Evolutionary conservation across 2,888 invertebrate genomes (phyloP), one percentile per base, ranked within the genome.

Genomic region (Troglohyphantes excavatus): DNA sequence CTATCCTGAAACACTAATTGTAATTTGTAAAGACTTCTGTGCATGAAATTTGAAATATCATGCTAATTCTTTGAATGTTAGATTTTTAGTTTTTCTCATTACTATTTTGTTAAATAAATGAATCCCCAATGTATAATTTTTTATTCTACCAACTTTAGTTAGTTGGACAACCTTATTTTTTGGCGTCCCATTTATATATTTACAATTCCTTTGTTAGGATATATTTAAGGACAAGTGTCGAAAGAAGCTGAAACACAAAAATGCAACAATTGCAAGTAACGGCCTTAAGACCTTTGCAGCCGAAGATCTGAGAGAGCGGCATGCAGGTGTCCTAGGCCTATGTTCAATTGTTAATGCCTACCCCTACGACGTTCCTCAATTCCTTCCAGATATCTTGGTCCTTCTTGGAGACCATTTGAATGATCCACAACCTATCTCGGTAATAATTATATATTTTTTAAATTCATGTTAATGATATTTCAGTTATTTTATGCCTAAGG

Each of bases 401-500:
- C 95, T 96, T 92, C 94, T 98, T 53, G 96, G 96, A 87, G 94
- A 95, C 11, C 97, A 98, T 94, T 95, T 97, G 21, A 96, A 96
- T 93, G 98, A 97, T 93, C 97, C 97, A 0, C 97, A 97, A 93
- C 98, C 98, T 0, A 96, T 98, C 93, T 97, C 97, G 91, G 96
- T 96, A 93, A 95, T 39, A 2, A 39, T 11, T 39, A 7, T 39
- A 2, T 39, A n/a, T n/a, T n/a, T n/a, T n/a, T n/a, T n/a, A n/a
- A n/a, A n/a, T n/a, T n/a, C n/a, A n/a, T n/a, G n/a, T n/a, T n/a
- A n/a, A n/a, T n/a, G n/a, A n/a, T n/a, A n/a, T n/a, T n/a, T n/a
- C n/a, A n/a, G n/a, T n/a, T n/a, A n/a, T n/a, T n/a, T n/a, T n/a
- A n/a, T n/a, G n/a, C n/a, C n/a, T n/a, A n/a, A n/a, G n/a, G n/a